Conservation (phyloP, 2,888 invertebrate genomes). For the Pristionchus maxplancki region DNA sequence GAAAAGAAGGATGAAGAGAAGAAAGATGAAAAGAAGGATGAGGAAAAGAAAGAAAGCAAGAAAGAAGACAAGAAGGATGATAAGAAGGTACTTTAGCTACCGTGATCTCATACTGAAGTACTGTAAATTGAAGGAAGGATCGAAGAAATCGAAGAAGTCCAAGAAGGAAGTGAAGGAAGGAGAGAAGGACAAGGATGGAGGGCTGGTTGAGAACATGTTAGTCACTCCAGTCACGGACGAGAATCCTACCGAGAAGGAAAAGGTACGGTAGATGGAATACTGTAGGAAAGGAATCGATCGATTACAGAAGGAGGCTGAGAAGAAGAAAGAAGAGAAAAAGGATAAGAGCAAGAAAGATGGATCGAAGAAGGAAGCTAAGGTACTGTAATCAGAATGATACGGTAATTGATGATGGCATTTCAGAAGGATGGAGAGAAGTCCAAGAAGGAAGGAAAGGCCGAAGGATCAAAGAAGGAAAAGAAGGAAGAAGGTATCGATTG, state of each 20-base stretch:
- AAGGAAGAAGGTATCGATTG: not conserved
- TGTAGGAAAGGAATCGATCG: not conserved
- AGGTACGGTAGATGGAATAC: not conserved
- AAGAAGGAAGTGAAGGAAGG: conserved; percentile 29
- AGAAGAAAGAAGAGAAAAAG: conserved; percentile 7
- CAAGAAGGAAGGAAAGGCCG: not conserved
- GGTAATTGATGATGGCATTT: not conserved
- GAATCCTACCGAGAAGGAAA: conserved; percentile 36
- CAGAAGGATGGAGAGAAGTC: conserved; percentile 16
- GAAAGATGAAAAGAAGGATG: conserved; percentile 8
- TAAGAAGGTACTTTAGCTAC: conserved; percentile 18
- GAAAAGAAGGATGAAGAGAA: not conserved
- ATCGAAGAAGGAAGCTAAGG: conserved; percentile 30
- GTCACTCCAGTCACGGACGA: conserved; percentile 22
- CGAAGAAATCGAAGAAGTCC: conserved; percentile 32
- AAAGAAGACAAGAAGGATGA: conserved; percentile 12
- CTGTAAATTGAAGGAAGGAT: not conserved
- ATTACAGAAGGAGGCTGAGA: conserved; percentile 18
- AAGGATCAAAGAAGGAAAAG: conserved; percentile 4
- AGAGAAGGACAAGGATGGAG: conserved; percentile 20
- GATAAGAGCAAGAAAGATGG: conserved; percentile 24
- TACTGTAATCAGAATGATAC: not conserved
- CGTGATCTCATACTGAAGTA: too few species aligned
- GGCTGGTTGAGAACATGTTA: not conserved
- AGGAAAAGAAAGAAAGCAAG: not conserved